Conservation (phyloP, 2,113 vertebrate genomes). For the Mesoclemmys tuberculata region DNA sequence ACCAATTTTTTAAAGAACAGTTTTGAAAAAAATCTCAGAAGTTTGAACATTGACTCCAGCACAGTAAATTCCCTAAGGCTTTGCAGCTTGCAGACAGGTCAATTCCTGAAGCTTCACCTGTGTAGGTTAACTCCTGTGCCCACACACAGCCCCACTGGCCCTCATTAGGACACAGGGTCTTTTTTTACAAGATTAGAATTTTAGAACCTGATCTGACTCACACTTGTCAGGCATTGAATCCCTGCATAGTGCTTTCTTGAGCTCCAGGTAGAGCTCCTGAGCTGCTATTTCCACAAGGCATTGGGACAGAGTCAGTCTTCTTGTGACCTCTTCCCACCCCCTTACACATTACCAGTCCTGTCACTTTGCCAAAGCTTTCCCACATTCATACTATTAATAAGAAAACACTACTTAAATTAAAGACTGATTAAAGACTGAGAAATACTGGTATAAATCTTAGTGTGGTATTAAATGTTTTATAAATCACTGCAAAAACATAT, state of each 20-base stretch:
- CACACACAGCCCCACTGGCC: neutral
- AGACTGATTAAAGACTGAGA: neutral
- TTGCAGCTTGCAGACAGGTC: neutral
- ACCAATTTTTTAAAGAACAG: neutral
- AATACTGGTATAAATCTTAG: neutral
- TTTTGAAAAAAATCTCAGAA: neutral
- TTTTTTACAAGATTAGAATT: neutral
- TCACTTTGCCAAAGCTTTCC: neutral
- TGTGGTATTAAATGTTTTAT: neutral
- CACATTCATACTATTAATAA: neutral
- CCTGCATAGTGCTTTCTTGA: neutral
- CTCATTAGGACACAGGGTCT: neutral
- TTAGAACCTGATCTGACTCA: neutral
- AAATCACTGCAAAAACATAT: neutral
- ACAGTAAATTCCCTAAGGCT: neutral
- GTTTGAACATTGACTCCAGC: neutral
- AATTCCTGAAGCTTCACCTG: neutral
- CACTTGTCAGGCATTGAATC: neutral
- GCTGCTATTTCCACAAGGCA: neutral
- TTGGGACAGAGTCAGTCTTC: neutral
- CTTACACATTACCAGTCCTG: neutral
- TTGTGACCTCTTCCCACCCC: neutral
- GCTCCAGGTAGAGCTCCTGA: neutral
- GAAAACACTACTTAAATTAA: neutral
- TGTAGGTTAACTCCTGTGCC: neutral